Base-by-base conservation (phyloP, 2,888 invertebrate genomes). In the Hydriomena furcata region DNA sequence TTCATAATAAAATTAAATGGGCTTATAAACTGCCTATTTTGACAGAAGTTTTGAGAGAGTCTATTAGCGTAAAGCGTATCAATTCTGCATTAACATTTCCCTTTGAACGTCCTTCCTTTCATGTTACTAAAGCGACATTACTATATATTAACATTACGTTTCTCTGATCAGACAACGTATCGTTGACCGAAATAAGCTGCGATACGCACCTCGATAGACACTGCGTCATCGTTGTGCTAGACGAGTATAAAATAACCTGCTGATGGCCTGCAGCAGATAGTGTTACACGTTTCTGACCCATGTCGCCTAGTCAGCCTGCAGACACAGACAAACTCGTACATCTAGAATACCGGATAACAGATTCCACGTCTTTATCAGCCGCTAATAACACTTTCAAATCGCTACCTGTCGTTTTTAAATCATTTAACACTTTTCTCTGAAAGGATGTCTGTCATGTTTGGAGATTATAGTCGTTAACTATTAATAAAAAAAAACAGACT, bases 281-380 rank as follows among this genome's bases (percentile, higher is more conserved):
- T 6, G 7, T 24, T 24, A 24, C 24, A 24, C 24, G 7, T 24
- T 6, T 24, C 12, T 1, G 32, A 32, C 17, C 32, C 32, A 17
- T 24, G 7, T 24, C 32, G 32, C 25, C 17, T 12, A n/a, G n/a
- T n/a, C n/a, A n/a, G 42, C n/a, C 28, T 21, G 24, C 41, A 32
- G 31, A 32, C 23, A n/a, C n/a, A n/a, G n/a, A n/a, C n/a, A n/a
- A n/a, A n/a, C n/a, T n/a, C n/a, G n/a, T n/a, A n/a, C n/a, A 8
- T 24, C 20, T n/a, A 12, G 30, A 21, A 30, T 5, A 10, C 25
- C 11, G 31, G 23, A 31, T 34, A 27, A 34, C 43, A 25, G 32
- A 13, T 27, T 12, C 25, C 13, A 17, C 13, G 24, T 13, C 21
- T 7, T 36, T 28, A 44, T 28, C 36, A 17, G 17, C 17, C 25